Conservation (phyloP, 1,140 invertebrate genomes). For the Drosophila bipectinata region DNA sequence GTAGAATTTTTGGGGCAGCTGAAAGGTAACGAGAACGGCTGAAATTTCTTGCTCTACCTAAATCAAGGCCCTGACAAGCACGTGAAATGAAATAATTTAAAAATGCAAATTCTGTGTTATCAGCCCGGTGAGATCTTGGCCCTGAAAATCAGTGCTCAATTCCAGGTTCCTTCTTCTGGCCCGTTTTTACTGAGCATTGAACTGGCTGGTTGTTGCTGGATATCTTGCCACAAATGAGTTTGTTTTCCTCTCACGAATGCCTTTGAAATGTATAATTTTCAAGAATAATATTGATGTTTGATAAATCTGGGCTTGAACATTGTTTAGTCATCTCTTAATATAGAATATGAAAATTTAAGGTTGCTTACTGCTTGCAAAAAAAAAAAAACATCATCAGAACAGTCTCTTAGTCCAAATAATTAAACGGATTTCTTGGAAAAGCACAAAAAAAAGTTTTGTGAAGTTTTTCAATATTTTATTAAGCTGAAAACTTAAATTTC, state of each 20-base stretch:
- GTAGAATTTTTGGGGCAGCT: conserved; percentile 46
- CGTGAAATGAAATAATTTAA: conserved; percentile 78
- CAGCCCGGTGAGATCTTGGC: conserved; percentile 52
- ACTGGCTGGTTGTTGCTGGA: conserved; percentile 13
- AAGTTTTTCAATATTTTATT: conserved; percentile 21
- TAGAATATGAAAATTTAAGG: background rate
- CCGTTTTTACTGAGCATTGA: conserved; percentile 28
- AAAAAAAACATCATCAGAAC: background rate
- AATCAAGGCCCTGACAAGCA: conserved; percentile 73
- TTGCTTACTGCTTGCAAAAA: background rate
- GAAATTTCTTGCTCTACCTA: conserved; percentile 56
- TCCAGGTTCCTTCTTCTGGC: conserved; percentile 4
- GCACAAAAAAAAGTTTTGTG: conserved; percentile 2
- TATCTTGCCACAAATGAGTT: conserved; percentile 23
- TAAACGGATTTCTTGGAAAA: background rate
- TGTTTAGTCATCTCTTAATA: background rate
- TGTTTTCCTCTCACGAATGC: conserved; percentile 37
- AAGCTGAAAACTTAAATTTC: conserved; percentile 13
- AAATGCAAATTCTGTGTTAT: conserved; percentile 69
- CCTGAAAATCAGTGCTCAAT: conserved; percentile 55
- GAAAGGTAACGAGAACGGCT: conserved; percentile 42
- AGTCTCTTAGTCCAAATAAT: background rate
- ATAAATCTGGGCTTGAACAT: background rate
- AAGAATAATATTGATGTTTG: background rate
- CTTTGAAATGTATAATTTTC: background rate